These are phyloP conservation scores for Polydrusus pterygomalis DNA, from an alignment of 2,888 invertebrate species.

Conservation along the genomic window DNA sequence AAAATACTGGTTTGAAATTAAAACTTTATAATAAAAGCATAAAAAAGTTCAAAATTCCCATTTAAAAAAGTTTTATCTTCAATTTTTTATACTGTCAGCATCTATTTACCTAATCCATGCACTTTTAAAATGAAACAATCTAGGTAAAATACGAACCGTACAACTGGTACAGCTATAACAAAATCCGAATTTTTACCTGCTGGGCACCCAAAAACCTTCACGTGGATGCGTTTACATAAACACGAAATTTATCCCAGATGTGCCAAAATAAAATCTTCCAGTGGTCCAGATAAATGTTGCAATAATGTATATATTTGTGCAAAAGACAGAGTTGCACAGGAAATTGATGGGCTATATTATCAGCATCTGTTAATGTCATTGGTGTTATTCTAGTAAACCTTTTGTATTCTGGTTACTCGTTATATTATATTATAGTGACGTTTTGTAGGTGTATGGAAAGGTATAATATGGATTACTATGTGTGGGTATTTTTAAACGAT, in stretches of 20 bases:
- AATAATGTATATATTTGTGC: not conserved
- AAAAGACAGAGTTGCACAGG: not conserved
- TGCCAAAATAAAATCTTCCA: conserved; percentile 16
- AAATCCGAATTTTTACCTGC: conserved; percentile 18
- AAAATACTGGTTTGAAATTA: too few species aligned
- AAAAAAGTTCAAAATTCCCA: too few species aligned
- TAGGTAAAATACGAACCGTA: too few species aligned
- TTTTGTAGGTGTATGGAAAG: conserved; percentile 19
- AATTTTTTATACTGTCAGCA: too few species aligned
- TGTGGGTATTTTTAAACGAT: conserved; percentile 18
- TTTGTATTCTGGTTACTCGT: conserved; percentile 14
- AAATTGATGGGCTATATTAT: not conserved
- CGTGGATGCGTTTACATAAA: conserved; percentile 8
- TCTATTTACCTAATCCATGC: too few species aligned
- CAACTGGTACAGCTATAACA: not conserved
- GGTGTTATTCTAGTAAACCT: not conserved
- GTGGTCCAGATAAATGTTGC: conserved; percentile 1
- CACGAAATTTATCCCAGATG: conserved; percentile 26
- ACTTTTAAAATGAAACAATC: too few species aligned
- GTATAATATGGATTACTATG: not conserved
- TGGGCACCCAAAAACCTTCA: conserved; percentile 2
- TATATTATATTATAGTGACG: not conserved
- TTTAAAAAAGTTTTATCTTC: too few species aligned
- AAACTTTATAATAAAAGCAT: too few species aligned
- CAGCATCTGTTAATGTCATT: conserved; percentile 9